Evolutionary conservation across 2,797 vertebrate species (phyloP).

Genomic region (Pseudochirops corinnae): DNA sequence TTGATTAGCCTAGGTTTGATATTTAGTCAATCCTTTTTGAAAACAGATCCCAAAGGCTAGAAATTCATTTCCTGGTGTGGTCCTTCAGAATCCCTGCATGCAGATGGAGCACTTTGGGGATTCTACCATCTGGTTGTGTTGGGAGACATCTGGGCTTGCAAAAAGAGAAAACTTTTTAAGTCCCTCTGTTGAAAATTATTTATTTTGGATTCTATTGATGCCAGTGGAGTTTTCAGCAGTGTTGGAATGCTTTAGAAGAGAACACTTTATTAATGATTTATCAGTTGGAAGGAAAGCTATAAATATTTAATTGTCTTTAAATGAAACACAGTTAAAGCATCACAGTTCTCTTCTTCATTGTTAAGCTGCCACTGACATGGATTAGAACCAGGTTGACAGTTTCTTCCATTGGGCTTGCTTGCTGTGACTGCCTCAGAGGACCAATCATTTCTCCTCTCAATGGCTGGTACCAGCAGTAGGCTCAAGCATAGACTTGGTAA

Average conservation of each 20-base stretch:
- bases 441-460: not conserved
- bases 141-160: not conserved
- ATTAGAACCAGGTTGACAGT: not conserved
- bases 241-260: constrained; percentile 14
- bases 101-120: not conserved
- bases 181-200: constrained; percentile 6
- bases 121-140: not conserved
- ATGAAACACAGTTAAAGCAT: constrained; percentile 31
- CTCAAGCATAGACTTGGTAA: not conserved
- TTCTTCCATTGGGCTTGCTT: not conserved
- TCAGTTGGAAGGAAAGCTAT: constrained; percentile 24
- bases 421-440: not conserved
- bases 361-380: not conserved
- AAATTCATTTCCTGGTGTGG: not conserved
- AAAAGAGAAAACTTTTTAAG: not conserved
- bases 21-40: not conserved
- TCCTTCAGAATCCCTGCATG: not conserved
- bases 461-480: not conserved
- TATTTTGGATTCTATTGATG: not conserved
- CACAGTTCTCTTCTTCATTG: not conserved
- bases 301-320: constrained; percentile 60
- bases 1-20: not conserved
- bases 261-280: constrained; percentile 42
- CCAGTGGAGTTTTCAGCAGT: constrained; percentile 1
- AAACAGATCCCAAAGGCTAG: not conserved